A percentile compares a stretch with the other conserved stretches of the same genome.
phyloP scores from a whole-genome alignment of 2,797 vertebrate genomes.

The Molothrus aeneus region DNA sequence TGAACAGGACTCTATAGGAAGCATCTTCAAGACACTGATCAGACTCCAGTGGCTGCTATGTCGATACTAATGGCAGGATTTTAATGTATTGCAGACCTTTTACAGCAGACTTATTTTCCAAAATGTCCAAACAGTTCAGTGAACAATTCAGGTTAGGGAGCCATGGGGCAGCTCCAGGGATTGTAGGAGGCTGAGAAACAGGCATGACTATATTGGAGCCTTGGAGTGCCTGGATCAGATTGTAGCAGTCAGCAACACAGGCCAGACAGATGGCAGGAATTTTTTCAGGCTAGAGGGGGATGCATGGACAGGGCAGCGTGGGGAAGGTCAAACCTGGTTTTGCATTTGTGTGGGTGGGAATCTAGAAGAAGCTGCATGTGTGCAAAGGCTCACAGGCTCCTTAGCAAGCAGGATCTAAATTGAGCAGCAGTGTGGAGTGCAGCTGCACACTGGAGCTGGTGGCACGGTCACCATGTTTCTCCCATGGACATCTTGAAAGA shows the following conservation, averaged over 20 bases:
- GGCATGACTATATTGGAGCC: not conserved
- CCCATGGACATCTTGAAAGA: not conserved
- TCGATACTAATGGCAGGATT: not conserved
- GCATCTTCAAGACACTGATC: not conserved
- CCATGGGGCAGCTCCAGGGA: not conserved
- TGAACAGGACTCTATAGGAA: not conserved
- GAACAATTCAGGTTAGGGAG: not conserved
- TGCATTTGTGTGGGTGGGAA: conserved; percentile 47
- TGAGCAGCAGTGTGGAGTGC: not conserved
- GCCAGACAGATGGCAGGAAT: not conserved
- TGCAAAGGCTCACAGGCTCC: not conserved
- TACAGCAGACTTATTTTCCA: not conserved
- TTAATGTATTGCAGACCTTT: not conserved
- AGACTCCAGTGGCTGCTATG: not conserved
- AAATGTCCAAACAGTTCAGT: not conserved
- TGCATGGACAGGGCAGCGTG: not conserved
- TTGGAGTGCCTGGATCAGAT: not conserved
- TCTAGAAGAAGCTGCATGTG: not conserved
- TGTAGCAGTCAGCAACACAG: not conserved
- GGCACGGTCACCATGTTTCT: not conserved
- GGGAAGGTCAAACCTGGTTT: conserved; percentile 4
- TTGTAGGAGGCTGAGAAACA: not conserved
- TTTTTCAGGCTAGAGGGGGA: not conserved
- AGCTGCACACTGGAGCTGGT: not conserved
- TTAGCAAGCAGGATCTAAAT: conserved; percentile 7